phyloP scores from a whole-genome alignment of 2,888 invertebrate genomes.

The Perizoma flavofasciatum region DNA sequence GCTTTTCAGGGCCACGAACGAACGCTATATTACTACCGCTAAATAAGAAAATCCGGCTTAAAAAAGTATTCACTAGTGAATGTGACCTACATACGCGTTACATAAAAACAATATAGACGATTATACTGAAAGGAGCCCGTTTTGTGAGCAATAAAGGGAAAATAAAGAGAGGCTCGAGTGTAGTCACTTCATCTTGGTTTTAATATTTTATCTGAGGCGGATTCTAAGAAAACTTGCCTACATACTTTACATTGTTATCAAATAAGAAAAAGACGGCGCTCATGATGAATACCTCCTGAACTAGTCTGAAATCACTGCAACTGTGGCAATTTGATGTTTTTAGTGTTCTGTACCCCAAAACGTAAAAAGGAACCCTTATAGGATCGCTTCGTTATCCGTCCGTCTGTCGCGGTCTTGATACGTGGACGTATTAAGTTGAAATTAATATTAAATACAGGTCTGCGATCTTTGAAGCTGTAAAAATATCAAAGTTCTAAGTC shows the following conservation, averaged over 20 bases:
- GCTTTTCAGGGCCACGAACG: no score
- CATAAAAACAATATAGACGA: slow-evolving; percentile 20
- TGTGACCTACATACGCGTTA: slow-evolving; percentile 16
- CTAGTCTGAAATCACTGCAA: background rate
- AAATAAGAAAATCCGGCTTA: background rate
- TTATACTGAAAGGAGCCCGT: slow-evolving; percentile 18
- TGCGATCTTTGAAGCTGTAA: no score
- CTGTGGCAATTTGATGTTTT: no score
- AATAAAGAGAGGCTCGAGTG: slow-evolving; percentile 5
- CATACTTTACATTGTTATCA: no score
- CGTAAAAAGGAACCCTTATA: no score
- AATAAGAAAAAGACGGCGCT: background rate
- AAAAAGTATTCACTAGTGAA: slow-evolving; percentile 15
- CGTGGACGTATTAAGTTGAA: no score
- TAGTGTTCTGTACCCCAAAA: no score
- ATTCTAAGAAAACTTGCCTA: background rate
- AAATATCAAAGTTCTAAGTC: no score
- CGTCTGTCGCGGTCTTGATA: no score
- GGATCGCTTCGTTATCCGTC: no score
- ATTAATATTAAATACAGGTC: no score
- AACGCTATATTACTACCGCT: no score
- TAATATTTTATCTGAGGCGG: slow-evolving; percentile 19
- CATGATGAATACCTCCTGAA: background rate
- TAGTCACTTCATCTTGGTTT: slow-evolving; percentile 7
- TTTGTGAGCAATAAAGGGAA: slow-evolving; percentile 16